These are phyloP conservation scores for Siniperca chuatsi DNA, from an alignment of 2,113 vertebrate genomes.

Conservation along the genomic window DNA sequence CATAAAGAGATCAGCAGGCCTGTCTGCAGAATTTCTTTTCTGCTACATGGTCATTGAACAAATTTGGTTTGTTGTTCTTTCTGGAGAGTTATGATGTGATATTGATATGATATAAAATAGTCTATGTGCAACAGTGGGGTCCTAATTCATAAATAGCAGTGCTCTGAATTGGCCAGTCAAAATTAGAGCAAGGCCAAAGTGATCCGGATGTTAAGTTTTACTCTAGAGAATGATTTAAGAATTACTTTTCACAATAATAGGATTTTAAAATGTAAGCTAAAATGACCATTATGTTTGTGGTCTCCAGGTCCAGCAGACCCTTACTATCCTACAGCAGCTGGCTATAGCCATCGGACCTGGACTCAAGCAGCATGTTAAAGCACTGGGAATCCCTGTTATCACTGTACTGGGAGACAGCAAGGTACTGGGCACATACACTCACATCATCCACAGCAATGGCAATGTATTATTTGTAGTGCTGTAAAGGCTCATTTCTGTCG, in stretches of 20 bases:
- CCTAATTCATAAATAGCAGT: not conserved
- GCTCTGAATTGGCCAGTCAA: not conserved
- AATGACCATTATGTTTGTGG: not conserved
- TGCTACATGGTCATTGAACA: too few species aligned
- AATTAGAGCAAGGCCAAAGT: not conserved
- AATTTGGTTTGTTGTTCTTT: not conserved
- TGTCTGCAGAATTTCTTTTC: too few species aligned
- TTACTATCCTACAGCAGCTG: constrained; percentile 94
- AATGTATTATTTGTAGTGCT: not conserved
- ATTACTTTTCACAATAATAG: not conserved
- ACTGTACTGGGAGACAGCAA: constrained; percentile 98
- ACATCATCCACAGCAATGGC: not conserved
- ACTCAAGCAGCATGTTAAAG: constrained; percentile 94
- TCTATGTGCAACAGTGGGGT: too few species aligned
- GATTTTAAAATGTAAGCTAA: not conserved
- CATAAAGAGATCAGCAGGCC: too few species aligned
- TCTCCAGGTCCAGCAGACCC: constrained; percentile 93
- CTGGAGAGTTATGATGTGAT: not conserved
- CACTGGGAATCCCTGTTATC: constrained; percentile 91
- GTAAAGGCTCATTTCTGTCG: not conserved
- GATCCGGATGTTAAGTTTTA: not conserved
- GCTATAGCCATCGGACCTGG: constrained; percentile 93
- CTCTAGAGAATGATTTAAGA: not conserved
- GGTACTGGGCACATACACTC: constrained; percentile 79
- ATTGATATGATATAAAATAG: not conserved